These are phyloP conservation scores for Zenarchopterus dispar DNA, from an alignment of 2,797 vertebrate genomes.

Conservation along the genomic window DNA sequence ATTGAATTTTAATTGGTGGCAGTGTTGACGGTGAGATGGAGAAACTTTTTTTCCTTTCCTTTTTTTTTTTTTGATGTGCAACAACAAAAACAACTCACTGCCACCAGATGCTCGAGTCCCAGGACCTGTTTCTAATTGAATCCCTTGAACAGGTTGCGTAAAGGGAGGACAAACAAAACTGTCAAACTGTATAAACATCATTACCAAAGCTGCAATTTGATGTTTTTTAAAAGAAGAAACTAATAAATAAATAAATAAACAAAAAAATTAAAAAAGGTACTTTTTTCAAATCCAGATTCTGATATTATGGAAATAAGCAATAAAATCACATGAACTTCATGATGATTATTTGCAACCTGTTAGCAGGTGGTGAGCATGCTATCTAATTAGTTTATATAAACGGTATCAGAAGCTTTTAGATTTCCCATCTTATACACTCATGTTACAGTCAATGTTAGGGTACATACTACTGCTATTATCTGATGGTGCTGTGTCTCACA, in stretches of 20 bases:
- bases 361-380: conserved; percentile 29
- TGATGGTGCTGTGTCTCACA: conserved; percentile 50
- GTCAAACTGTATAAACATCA: conserved; percentile 60
- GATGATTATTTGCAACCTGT: conserved; percentile 41
- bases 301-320: conserved; percentile 27
- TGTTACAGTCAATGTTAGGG: conserved; percentile 38
- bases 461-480: conserved; percentile 25
- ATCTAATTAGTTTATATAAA: conserved; percentile 16
- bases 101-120: conserved; percentile 53
- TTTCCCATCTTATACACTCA: background rate
- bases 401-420: background rate
- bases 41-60: conserved; percentile 19
- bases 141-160: conserved; percentile 70
- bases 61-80: conserved; percentile 28
- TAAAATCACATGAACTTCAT: conserved; percentile 3
- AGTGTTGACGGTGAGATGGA: conserved; percentile 28
- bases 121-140: conserved; percentile 53
- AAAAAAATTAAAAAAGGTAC: background rate
- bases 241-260: too few relatives aligned
- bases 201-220: conserved; percentile 34
- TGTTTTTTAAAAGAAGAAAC: conserved; percentile 19
- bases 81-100: conserved; percentile 52
- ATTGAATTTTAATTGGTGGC: conserved; percentile 55
- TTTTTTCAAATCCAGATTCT: conserved; percentile 36
- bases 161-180: conserved; percentile 63